Percentiles rank a stretch among this genome's conserved stretches.
Conservation (phyloP, 2,797 vertebrate species). For the Antennarius maculatus region DNA sequence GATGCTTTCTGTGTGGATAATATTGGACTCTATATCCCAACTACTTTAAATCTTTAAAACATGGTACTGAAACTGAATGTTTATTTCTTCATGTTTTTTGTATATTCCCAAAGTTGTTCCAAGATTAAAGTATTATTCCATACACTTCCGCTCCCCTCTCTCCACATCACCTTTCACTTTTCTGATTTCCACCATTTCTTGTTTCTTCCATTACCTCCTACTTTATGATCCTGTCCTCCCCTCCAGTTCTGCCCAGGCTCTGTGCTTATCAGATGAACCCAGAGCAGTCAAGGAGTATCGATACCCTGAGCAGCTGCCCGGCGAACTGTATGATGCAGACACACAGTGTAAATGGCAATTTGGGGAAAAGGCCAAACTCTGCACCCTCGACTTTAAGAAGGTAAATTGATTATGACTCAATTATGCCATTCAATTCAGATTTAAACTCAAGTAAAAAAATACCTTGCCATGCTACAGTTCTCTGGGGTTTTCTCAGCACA, state of each 20-base stretch:
- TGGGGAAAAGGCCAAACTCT: slow-evolving; percentile 92
- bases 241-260: slow-evolving; percentile 87
- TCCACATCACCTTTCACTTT: neutral
- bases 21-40: slow-evolving; percentile 11
- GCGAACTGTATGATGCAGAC: slow-evolving; percentile 90
- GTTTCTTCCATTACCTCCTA: slow-evolving; percentile 1
- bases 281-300: slow-evolving; percentile 85
- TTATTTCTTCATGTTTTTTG: slow-evolving; percentile 7
- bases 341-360: slow-evolving; percentile 97
- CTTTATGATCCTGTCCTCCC: slow-evolving; percentile 18
- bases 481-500: slow-evolving; percentile 23
- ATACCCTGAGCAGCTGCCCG: slow-evolving; percentile 89
- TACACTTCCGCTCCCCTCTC: neutral
- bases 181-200: slow-evolving; percentile 7
- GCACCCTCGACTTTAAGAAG: slow-evolving; percentile 92
- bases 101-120: slow-evolving; percentile 20
- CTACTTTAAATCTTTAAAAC: slow-evolving; percentile 21
- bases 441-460: slow-evolving; percentile 29
- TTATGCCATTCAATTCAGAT: slow-evolving; percentile 18
- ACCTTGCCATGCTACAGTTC: slow-evolving; percentile 3
- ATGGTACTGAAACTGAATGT: slow-evolving; percentile 1
- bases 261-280: slow-evolving; percentile 89
- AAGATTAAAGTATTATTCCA: slow-evolving; percentile 2
- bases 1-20: slow-evolving; percentile 27
- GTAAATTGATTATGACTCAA: slow-evolving; percentile 63